Base-by-base conservation (phyloP, 1,140 invertebrate species). In the Leucophenga varia region DNA sequence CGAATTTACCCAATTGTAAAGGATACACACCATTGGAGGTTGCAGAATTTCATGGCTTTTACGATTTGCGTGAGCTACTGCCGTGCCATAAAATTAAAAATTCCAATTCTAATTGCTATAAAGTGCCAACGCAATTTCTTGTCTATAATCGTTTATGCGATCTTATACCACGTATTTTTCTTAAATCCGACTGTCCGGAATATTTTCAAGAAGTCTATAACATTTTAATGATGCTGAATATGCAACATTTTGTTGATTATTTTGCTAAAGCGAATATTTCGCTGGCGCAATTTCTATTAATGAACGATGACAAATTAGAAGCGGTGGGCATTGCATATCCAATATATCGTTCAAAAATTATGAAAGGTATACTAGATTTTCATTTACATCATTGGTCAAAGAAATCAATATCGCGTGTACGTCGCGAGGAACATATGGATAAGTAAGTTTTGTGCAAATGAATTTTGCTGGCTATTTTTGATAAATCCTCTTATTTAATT, bases 191-290 rank as follows among this genome's bases (percentile, higher is more conserved):
- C 14, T 79, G 77, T 17, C 76, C 78, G 4, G 61, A 73, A 52
- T 81, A 79, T 58, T 74, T 76, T 30, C 64, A 61, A 38, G 78
- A 80, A 51, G 52, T 79, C 1, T 61, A 57, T 38, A 35, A 52
- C 32, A 71, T 80, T 14, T 49, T 81, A 7, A 45, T 54, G 7
- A 67, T 76, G 2, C 64, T 77, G 19, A 52, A 61, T 34, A 60
- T 73, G 56, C 51, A 68, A n/a, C 54, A 57, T 32, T 43, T 72
- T 41, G 49, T 74, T n/a, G 54, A 72, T 37, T 17, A 69, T 41
- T 76, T 80, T 47, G 52, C 58, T 6, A 65, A 75, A 18, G 67
- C 74, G 9, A 59, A 36, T 16, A 57, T 76, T 5, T 63, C 64
- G 36, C 54, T 81, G 32, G 58, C 57, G 6, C 59, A 77, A 42